A percentile compares a stretch with the other conserved stretches of the same genome.
These are phyloP conservation scores for Drosophila mauritiana DNA, from an alignment of 1,140 invertebrate species.

Conservation along the genomic window DNA sequence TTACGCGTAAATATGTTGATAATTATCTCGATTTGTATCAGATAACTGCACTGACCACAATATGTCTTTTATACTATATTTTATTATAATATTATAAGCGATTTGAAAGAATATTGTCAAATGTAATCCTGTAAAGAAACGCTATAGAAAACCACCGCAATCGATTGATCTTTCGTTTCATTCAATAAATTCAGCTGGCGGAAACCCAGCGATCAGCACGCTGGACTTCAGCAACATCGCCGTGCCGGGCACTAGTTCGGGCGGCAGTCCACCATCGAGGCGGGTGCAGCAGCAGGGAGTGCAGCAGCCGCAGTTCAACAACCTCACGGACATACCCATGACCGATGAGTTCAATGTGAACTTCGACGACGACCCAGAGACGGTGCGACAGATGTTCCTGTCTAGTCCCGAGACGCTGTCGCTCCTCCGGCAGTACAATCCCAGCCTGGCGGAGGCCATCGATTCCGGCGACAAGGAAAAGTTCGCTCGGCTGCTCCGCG, in stretches of 20 bases:
- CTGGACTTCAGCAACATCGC: conserved; percentile 94
- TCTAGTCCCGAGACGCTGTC: conserved; percentile 97
- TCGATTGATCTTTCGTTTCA: not conserved
- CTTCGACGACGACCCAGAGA: conserved; percentile 93
- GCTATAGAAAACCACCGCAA: too few relatives aligned
- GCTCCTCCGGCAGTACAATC: conserved; percentile 96
- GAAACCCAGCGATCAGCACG: conserved; percentile 53
- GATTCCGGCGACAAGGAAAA: conserved; percentile 92
- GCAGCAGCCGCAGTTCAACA: conserved; percentile 66
- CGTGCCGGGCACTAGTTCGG: conserved; percentile 87
- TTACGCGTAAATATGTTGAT: not conserved
- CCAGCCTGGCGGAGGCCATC: conserved; percentile 95
- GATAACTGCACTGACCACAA: too few relatives aligned
- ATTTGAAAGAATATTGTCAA: too few relatives aligned
- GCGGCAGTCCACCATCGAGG: conserved; percentile 51
- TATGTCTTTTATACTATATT: too few relatives aligned
- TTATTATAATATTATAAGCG: too few relatives aligned
- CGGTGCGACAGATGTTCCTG: conserved; percentile 94
- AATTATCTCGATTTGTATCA: too few relatives aligned
- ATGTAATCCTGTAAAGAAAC: too few relatives aligned
- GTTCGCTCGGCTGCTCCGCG: conserved; percentile 92
- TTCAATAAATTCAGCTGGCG: not conserved
- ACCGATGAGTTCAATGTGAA: conserved; percentile 82
- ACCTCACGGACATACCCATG: conserved; percentile 63
- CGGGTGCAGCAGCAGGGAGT: conserved; percentile 14